Percentiles rank a stretch among this genome's conserved stretches.
Conservation (phyloP, 1,140 invertebrate genomes). For the Drosophila ironensis region DNA sequence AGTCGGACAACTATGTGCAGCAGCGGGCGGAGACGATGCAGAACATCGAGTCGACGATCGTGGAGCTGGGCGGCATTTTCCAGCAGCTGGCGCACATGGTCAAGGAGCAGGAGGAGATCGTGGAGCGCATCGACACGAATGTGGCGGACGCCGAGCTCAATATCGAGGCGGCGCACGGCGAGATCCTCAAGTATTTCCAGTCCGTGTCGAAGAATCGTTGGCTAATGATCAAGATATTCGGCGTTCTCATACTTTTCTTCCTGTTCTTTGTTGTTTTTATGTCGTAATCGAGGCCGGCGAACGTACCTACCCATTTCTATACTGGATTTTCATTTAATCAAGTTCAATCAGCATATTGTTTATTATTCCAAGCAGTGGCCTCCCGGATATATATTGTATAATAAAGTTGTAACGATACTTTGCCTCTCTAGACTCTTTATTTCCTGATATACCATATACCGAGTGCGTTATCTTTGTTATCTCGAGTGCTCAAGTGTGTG, state of each 20-base stretch:
- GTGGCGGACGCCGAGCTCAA: slow-evolving; percentile 97
- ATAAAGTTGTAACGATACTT: slow-evolving; percentile 66
- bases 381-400: slow-evolving; percentile 48
- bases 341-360: slow-evolving; percentile 35
- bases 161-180: slow-evolving; percentile 97
- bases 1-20: slow-evolving; percentile 94
- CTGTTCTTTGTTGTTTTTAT: slow-evolving; percentile 99
- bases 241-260: slow-evolving; percentile 99
- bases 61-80: slow-evolving; percentile 99
- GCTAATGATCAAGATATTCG: slow-evolving; percentile 99
- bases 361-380: slow-evolving; percentile 45
- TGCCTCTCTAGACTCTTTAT: neutral
- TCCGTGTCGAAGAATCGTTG: slow-evolving; percentile 98
- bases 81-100: slow-evolving; percentile 99
- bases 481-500: neutral
- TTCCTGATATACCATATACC: neutral
- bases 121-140: slow-evolving; percentile 98
- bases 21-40: slow-evolving; percentile 98
- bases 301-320: slow-evolving; percentile 22
- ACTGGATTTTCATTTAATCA: slow-evolving; percentile 28
- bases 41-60: slow-evolving; percentile 99
- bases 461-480: slow-evolving; percentile 56
- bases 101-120: slow-evolving; percentile 99
- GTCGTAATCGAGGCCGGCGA: slow-evolving; percentile 84
- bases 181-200: slow-evolving; percentile 99